Percentiles rank a stretch among this genome's conserved stretches.
These are phyloP conservation scores for Aphis craccivora DNA, from an alignment of 1,140 invertebrate species.

Conservation along the genomic window DNA sequence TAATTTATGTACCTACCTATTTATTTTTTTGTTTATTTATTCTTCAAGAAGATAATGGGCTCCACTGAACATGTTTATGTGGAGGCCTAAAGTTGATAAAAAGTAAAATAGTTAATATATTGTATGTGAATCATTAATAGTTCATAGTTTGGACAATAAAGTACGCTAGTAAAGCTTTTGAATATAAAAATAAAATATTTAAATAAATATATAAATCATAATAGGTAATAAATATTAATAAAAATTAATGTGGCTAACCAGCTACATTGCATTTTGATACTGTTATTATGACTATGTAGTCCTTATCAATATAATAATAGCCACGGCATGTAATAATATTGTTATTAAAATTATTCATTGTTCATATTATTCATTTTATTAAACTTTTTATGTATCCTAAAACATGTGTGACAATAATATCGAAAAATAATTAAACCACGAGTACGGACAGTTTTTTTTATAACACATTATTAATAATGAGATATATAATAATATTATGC, in stretches of 20 bases:
- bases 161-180: no score
- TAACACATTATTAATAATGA: neutral
- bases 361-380: neutral
- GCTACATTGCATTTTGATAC: neutral
- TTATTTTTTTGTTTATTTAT: no score
- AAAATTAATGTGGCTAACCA: neutral
- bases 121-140: neutral
- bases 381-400: neutral
- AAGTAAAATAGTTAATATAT: neutral
- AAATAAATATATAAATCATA: neutral
- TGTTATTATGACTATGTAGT: neutral
- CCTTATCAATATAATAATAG: neutral
- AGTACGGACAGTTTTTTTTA: neutral
- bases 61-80: no score
- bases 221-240: neutral
- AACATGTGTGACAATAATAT: neutral
- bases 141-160: neutral
- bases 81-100: no score
- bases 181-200: neutral
- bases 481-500: neutral
- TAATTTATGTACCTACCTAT: neutral
- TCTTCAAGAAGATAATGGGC: no score
- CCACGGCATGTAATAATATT: neutral
- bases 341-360: no score
- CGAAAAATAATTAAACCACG: neutral